phyloP scores from a whole-genome alignment of 2,888 invertebrate species.

The Girardia tigrina region DNA sequence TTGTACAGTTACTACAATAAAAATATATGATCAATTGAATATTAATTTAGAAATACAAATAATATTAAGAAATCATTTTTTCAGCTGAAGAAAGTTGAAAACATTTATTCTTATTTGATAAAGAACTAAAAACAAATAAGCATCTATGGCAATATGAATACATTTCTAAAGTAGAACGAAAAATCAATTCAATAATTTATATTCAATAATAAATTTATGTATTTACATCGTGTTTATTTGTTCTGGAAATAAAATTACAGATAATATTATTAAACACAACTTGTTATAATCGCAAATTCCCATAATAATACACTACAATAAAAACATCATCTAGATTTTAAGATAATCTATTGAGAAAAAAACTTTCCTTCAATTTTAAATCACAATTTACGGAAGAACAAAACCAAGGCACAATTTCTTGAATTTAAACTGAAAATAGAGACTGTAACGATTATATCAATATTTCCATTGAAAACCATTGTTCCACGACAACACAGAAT shows the following conservation, averaged over 20 bases:
- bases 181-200: background rate
- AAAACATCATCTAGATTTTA: no score
- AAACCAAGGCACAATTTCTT: conserved; percentile 1
- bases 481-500: background rate
- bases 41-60: conserved; percentile 5
- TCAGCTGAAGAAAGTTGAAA: background rate
- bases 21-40: background rate
- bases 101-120: background rate
- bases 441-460: background rate
- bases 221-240: background rate
- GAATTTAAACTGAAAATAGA: background rate
- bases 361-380: background rate
- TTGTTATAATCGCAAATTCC: no score
- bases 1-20: background rate
- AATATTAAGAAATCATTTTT: background rate
- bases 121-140: background rate
- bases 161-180: background rate
- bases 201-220: background rate
- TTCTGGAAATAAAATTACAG: background rate
- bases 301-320: no score
- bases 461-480: conserved; percentile 18
- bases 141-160: background rate
- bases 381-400: conserved; percentile 8
- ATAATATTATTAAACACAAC: conserved; percentile 9
- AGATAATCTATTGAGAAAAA: conserved; percentile 9